These are phyloP conservation scores for Excalfactoria chinensis DNA, from an alignment of 2,113 vertebrate genomes.

Conservation along the genomic window DNA sequence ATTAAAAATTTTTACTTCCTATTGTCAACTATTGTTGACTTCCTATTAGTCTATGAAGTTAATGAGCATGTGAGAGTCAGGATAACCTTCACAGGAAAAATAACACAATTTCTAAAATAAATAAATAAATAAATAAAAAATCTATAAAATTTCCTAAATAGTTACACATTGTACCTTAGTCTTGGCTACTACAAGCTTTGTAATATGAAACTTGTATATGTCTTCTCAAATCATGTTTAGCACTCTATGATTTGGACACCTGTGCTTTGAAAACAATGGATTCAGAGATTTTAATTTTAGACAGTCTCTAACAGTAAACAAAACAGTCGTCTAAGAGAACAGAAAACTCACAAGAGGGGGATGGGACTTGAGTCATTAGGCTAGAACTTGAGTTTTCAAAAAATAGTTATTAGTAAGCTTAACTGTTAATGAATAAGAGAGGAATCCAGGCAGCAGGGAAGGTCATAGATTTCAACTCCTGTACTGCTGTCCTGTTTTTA, in stretches of 20 bases:
- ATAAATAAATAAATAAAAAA: not conserved
- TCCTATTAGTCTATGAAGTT: not conserved
- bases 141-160: not conserved
- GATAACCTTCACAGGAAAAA: not conserved
- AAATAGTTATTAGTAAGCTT: not conserved
- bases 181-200: accelerated
- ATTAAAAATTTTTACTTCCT: not conserved
- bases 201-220: not conserved
- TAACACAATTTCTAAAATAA: not conserved
- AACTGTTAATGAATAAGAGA: not conserved
- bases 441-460: not conserved
- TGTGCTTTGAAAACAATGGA: not conserved
- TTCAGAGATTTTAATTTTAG: not conserved
- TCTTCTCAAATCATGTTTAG: not conserved
- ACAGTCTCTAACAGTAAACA: not conserved
- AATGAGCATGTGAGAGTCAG: not conserved
- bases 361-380: not conserved
- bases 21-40: not conserved
- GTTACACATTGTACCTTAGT: not conserved
- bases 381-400: not conserved
- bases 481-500: not conserved
- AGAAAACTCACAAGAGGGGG: not conserved
- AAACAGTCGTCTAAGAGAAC: not conserved
- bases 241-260: not conserved
- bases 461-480: not conserved